phyloP scores from a whole-genome alignment of 2,113 vertebrate genomes.

The Sylvia atricapilla region DNA sequence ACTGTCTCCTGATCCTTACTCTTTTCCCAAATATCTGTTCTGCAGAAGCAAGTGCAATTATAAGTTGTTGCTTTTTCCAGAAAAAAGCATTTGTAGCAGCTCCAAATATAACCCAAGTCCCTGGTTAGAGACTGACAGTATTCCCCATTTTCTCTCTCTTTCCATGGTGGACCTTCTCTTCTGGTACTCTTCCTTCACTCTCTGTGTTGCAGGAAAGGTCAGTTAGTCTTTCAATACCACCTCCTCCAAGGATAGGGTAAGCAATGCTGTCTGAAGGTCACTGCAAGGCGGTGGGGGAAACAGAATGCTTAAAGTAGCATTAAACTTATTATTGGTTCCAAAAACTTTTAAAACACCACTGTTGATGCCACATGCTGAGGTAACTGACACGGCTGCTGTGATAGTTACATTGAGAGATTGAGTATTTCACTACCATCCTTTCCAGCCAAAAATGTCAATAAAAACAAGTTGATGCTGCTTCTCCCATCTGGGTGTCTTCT shows the following conservation, averaged over 20 bases:
- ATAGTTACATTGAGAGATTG: neutral
- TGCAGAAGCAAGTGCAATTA: neutral
- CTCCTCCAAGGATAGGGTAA: neutral
- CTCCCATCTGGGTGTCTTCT: neutral
- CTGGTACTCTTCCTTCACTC: neutral
- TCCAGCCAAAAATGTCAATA: neutral
- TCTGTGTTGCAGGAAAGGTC: neutral
- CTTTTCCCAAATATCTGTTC: neutral
- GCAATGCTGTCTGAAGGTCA: neutral
- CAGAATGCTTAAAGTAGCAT: neutral
- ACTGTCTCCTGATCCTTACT: neutral
- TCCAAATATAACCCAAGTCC: neutral
- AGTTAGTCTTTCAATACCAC: neutral
- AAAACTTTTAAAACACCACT: neutral
- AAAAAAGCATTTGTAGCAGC: neutral
- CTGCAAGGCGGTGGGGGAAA: fast-evolving
- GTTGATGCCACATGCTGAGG: neutral
- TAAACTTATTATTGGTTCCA: neutral
- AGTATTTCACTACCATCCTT: neutral
- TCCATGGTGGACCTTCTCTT: neutral
- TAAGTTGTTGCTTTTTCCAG: neutral
- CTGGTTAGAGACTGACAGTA: neutral
- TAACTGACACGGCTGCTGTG: neutral
- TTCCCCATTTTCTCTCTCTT: neutral
- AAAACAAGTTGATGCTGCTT: neutral